Evolutionary conservation across 2,888 invertebrate genomes (phyloP).

Genomic region (Antitype chi): DNA sequence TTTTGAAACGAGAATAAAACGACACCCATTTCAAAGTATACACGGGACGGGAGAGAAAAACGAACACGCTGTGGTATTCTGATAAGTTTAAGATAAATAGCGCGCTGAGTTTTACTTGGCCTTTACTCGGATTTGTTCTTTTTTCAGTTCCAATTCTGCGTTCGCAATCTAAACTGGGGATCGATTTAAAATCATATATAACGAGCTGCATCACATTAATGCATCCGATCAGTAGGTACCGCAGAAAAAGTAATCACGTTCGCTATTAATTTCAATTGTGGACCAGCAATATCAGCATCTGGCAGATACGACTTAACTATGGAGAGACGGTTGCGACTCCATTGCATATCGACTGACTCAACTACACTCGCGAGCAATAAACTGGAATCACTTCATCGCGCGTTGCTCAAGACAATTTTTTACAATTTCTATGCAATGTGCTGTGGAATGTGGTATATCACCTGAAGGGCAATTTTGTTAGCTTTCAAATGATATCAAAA

Average conservation of each 20-base stretch:
- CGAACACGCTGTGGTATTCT: constrained; percentile 83
- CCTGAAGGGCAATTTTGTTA: too few species aligned
- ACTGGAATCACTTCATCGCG: too few species aligned
- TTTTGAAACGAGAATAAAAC: constrained; percentile 86
- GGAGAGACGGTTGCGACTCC: not conserved
- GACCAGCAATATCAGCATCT: not conserved
- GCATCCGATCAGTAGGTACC: constrained; percentile 56
- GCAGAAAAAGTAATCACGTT: constrained; percentile 41
- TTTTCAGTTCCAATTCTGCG: constrained; percentile 79
- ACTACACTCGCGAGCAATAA: too few species aligned
- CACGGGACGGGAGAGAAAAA: constrained; percentile 83
- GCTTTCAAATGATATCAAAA: too few species aligned
- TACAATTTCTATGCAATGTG: too few species aligned
- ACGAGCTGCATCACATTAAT: constrained; percentile 72
- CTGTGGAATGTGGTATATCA: too few species aligned
- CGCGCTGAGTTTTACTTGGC: constrained; percentile 84
- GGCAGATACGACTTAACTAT: too few species aligned
- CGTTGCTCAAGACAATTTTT: too few species aligned
- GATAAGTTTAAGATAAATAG: constrained; percentile 90
- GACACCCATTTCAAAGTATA: constrained; percentile 83
- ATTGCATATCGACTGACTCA: not conserved
- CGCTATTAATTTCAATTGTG: constrained; percentile 31
- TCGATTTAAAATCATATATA: constrained; percentile 80
- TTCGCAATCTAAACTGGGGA: constrained; percentile 77
- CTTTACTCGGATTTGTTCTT: constrained; percentile 77